These are phyloP conservation scores for Pocillopora meandrina DNA, from an alignment of 92 coral and sea anemone genomes.

Conservation along the genomic window DNA sequence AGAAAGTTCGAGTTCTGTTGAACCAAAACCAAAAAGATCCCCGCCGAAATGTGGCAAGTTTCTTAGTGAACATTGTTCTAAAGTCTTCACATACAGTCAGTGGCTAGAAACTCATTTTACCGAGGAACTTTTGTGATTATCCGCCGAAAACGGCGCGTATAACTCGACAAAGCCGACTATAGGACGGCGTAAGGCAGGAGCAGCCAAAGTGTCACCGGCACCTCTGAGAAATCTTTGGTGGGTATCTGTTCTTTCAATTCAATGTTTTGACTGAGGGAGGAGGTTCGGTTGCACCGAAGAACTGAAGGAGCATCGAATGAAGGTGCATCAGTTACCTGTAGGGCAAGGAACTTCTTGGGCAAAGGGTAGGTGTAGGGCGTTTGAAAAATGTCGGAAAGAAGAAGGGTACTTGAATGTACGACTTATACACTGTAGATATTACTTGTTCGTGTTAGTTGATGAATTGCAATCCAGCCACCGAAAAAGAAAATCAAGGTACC, in stretches of 20 bases:
- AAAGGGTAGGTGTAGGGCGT: not conserved
- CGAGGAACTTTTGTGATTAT: constrained; percentile 9
- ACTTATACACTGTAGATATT: too few relatives aligned
- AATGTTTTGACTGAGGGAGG: constrained; percentile 58
- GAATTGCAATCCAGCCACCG: too few relatives aligned
- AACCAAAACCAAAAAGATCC: not conserved
- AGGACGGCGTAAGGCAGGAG: not conserved
- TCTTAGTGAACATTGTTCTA: constrained; percentile 52
- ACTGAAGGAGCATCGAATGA: constrained; percentile 44
- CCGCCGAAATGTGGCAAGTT: constrained; percentile 30
- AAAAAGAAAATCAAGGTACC: too few relatives aligned
- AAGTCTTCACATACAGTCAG: constrained; percentile 50
- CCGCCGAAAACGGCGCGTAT: not conserved
- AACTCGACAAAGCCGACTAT: not conserved
- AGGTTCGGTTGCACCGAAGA: constrained; percentile 42
- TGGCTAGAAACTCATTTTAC: constrained; percentile 45
- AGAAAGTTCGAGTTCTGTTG: constrained; percentile 40
- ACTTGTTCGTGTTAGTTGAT: too few relatives aligned
- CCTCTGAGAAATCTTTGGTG: not conserved
- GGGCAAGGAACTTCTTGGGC: not conserved
- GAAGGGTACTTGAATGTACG: too few relatives aligned
- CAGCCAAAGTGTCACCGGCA: not conserved
- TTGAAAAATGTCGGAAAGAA: not conserved
- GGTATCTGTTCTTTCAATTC: not conserved
- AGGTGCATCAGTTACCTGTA: constrained; percentile 23